Percentiles rank a stretch among this genome's conserved stretches.
These are phyloP conservation scores for Corynorhinus townsendii DNA, from an alignment of 2,113 vertebrate species.

Conservation along the genomic window DNA sequence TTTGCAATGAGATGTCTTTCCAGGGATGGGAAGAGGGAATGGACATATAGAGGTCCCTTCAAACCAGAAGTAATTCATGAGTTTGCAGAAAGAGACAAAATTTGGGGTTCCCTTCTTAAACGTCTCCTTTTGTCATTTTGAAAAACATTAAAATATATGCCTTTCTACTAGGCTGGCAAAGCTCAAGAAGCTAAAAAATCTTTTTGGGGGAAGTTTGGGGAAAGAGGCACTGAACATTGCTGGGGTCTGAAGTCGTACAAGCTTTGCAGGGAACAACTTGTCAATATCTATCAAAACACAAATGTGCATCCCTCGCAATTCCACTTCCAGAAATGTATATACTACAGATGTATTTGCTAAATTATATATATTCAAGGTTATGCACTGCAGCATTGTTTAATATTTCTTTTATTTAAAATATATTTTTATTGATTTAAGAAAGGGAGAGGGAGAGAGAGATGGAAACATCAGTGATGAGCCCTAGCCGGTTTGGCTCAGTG, in stretches of 20 bases:
- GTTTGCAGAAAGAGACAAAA: neutral
- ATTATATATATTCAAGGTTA: neutral
- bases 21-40: neutral
- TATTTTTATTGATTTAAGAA: too few relatives aligned
- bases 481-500: neutral
- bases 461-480: too few relatives aligned
- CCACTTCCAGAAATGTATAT: neutral
- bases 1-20: neutral
- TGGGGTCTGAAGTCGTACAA: neutral
- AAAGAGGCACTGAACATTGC: neutral
- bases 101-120: conserved; percentile 18
- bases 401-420: too few relatives aligned
- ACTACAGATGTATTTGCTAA: conserved; percentile 1
- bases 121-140: conserved; percentile 32
- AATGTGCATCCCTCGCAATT: neutral
- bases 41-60: neutral
- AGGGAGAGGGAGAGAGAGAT: too few relatives aligned
- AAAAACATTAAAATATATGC: neutral
- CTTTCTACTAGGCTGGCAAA: conserved; percentile 17
- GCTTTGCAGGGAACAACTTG: neutral
- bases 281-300: neutral
- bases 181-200: neutral
- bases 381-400: neutral
- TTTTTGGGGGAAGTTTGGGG: neutral
- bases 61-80: neutral